These are phyloP conservation scores for Gobionotothen gibberifrons DNA, from an alignment of 2,797 vertebrate species.

Conservation along the genomic window DNA sequence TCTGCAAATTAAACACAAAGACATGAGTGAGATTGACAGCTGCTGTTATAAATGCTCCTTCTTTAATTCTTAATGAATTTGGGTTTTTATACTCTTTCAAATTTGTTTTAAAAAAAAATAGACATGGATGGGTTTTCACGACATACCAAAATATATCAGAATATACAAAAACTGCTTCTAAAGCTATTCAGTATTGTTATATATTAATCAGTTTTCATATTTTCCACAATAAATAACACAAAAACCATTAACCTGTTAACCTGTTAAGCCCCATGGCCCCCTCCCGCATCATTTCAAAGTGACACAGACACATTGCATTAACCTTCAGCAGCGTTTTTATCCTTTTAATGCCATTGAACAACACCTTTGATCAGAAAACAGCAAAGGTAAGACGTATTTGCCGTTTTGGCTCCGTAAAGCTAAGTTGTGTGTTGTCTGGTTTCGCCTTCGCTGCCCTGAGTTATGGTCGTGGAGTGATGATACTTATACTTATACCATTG, in stretches of 20 bases:
- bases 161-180: neutral
- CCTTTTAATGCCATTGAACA: no score
- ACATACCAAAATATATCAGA: neutral
- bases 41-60: neutral
- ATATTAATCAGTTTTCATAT: neutral
- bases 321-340: no score
- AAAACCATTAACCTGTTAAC: neutral
- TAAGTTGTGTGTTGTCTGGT: no score
- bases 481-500: no score
- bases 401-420: no score
- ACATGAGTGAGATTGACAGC: neutral
- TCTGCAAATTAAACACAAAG: conserved; percentile 70
- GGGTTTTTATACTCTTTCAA: neutral
- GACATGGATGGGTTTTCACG: neutral
- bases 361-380: no score
- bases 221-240: neutral
- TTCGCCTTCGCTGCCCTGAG: no score
- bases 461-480: no score
- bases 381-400: no score
- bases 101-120: neutral
- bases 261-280: no score
- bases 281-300: no score
- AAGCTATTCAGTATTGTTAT: neutral
- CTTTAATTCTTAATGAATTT: neutral
- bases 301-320: no score